Evolutionary conservation across 2,113 vertebrate genomes (phyloP).

Genomic region (Hirundichthys speculiger): DNA sequence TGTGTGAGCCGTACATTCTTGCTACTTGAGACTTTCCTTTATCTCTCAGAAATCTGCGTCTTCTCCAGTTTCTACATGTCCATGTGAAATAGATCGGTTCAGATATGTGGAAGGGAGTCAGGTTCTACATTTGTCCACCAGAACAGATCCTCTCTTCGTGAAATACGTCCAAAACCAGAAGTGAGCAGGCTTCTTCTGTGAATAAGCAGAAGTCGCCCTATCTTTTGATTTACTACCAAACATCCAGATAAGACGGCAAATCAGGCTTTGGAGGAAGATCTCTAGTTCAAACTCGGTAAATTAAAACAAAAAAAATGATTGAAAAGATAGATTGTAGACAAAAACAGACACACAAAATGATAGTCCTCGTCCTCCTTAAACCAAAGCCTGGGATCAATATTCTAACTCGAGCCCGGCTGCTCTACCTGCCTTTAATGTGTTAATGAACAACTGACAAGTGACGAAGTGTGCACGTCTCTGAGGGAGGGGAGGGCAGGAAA

Average conservation of each 20-base stretch:
- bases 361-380: neutral
- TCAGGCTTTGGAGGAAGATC: neutral
- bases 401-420: slow-evolving; percentile 18
- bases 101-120: neutral
- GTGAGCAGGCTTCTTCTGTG: neutral
- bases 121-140: slow-evolving; percentile 2
- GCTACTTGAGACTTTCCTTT: slow-evolving; percentile 9
- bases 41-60: neutral
- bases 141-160: neutral
- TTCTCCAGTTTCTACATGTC: slow-evolving; percentile 55
- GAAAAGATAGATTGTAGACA: neutral
- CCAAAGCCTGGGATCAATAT: slow-evolving; percentile 37
- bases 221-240: slow-evolving; percentile 3
- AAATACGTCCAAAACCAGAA: slow-evolving; percentile 15
- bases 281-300: neutral
- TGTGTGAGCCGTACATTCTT: slow-evolving; percentile 42
- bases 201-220: slow-evolving; percentile 16
- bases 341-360: neutral
- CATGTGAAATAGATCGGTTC: neutral
- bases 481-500: slow-evolving; percentile 22
- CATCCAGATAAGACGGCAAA: slow-evolving; percentile 17
- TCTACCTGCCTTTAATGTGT: slow-evolving; percentile 59
- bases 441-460: slow-evolving; percentile 79
- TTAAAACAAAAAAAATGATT: slow-evolving; percentile 19
- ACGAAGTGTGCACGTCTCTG: slow-evolving; percentile 19